Evolutionary conservation across 2,113 vertebrate species (phyloP), one percentile per base, ranked within the genome.

Genomic region (Pithys albifrons): DNA sequence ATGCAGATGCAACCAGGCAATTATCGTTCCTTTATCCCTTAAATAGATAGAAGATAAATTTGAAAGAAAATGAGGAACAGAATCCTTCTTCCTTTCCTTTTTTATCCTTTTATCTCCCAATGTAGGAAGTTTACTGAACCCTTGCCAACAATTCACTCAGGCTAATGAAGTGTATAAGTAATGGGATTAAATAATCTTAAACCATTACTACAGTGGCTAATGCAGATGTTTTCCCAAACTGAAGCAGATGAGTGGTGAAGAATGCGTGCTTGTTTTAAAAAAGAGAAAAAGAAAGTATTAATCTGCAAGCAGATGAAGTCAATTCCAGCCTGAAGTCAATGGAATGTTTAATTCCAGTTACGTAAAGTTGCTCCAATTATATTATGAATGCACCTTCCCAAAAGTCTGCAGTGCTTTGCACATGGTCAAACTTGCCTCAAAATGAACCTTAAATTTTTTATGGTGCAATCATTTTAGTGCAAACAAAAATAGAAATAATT

Each of bases 91-190:
- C 82, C 61, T 95, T 97, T 97, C 96, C 82, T 86, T 96, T 97
- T 96, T 95, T 88, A 97, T 96, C 94, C 94, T 96, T 98, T 98
- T 97, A 97, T 97, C 97, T 97, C 89, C 72, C 93, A 95, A 77
- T 89, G 77, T 90, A 97, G 97, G 97, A 98, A 97, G 96, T 98
- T 97, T 97, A 97, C 97, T 98, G 98, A 98, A 97, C 78, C 96
- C 70, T 91, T 92, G 98, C 98, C 98, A 98, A 96, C 94, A 97
- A 97, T 96, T 98, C 98, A 98, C 98, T 98, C 97, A 98, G 95
- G 93, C 97, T 98, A 98, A 98, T 98, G 97, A 98, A 98, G 98
- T 98, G 97, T 95, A 91, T 97, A 98, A 97, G 97, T 97, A 98
- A 98, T 97, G 96, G 97, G 97, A 98, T 98, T 98, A 98, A 97